A percentile compares a stretch with the other conserved stretches of the same genome.
Conservation (phyloP, 2,888 invertebrate species). For the Copidosoma aretas region DNA sequence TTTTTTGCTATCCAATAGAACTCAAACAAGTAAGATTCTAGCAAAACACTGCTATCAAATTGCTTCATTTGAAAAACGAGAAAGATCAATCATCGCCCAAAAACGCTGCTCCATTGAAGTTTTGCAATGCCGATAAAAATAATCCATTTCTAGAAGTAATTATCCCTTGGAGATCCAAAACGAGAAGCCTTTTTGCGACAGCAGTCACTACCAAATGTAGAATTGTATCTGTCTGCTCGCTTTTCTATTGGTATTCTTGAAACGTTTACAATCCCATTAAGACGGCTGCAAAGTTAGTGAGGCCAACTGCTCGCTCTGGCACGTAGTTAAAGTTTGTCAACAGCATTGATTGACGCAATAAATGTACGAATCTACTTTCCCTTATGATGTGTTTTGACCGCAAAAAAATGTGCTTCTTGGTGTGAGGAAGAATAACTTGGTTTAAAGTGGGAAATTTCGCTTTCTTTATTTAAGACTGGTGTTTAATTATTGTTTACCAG, state of each 20-base stretch:
- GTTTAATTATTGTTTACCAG: no score
- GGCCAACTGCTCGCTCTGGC: conserved; percentile 6
- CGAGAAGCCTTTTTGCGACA: conserved; percentile 5
- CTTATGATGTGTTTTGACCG: background rate
- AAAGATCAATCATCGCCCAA: background rate
- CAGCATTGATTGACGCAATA: conserved; percentile 9
- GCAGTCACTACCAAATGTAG: conserved; percentile 24
- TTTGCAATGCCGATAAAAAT: background rate
- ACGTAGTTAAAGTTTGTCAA: conserved; percentile 5
- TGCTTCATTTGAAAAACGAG: no score
- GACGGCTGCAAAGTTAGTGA: conserved; percentile 7
- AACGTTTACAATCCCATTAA: conserved; percentile 24
- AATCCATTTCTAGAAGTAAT: conserved; percentile 4
- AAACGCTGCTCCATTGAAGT: background rate
- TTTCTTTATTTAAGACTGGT: no score
- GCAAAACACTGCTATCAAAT: no score
- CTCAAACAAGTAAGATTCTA: no score
- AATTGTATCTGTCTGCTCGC: conserved; percentile 6
- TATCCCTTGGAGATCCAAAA: conserved; percentile 9
- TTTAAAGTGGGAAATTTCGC: no score
- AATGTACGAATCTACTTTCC: background rate
- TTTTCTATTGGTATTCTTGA: conserved; percentile 22
- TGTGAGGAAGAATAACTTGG: no score
- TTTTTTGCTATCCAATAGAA: no score
- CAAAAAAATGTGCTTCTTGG: no score